Evolutionary conservation across 2,888 invertebrate genomes (phyloP).

Genomic region (Nycteola revayana): DNA sequence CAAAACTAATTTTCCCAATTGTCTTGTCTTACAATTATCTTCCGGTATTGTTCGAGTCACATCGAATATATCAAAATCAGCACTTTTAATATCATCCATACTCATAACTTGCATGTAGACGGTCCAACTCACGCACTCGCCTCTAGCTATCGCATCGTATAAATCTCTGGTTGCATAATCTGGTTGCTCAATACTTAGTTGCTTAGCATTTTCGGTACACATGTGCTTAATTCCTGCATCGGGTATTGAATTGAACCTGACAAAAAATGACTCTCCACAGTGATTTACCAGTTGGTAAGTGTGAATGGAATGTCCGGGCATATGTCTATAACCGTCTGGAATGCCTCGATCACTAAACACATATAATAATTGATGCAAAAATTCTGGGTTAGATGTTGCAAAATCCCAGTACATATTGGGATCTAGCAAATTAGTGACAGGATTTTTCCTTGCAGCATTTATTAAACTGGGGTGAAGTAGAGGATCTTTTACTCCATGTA

Average conservation of each 20-base stretch:
- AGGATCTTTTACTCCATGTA: slow-evolving; percentile 94
- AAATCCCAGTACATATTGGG: slow-evolving; percentile 97
- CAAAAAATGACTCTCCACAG: slow-evolving; percentile 85
- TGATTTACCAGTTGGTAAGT: slow-evolving; percentile 92
- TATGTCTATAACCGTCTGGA: slow-evolving; percentile 93
- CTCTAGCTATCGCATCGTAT: slow-evolving; percentile 90
- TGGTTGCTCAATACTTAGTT: slow-evolving; percentile 88
- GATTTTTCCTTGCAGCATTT: slow-evolving; percentile 96
- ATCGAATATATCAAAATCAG: slow-evolving; percentile 93
- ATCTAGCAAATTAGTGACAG: slow-evolving; percentile 91
- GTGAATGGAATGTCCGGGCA: slow-evolving; percentile 96
- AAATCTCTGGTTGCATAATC: slow-evolving; percentile 93
- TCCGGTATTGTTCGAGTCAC: slow-evolving; percentile 92
- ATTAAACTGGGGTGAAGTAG: slow-evolving; percentile 94
- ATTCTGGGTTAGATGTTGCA: slow-evolving; percentile 90
- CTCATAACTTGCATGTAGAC: slow-evolving; percentile 92
- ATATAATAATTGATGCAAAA: slow-evolving; percentile 90
- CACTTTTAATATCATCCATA: slow-evolving; percentile 87
- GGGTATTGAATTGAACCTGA: slow-evolving; percentile 94
- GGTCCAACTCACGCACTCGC: slow-evolving; percentile 88
- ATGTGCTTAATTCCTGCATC: slow-evolving; percentile 93
- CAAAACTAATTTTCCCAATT: slow-evolving; percentile 90
- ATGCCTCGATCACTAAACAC: slow-evolving; percentile 94
- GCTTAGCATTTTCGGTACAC: slow-evolving; percentile 82
- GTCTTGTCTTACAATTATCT: slow-evolving; percentile 89